Base-by-base conservation (phyloP, 2,888 invertebrate species). In the Himalopsyche kuldschensis region DNA sequence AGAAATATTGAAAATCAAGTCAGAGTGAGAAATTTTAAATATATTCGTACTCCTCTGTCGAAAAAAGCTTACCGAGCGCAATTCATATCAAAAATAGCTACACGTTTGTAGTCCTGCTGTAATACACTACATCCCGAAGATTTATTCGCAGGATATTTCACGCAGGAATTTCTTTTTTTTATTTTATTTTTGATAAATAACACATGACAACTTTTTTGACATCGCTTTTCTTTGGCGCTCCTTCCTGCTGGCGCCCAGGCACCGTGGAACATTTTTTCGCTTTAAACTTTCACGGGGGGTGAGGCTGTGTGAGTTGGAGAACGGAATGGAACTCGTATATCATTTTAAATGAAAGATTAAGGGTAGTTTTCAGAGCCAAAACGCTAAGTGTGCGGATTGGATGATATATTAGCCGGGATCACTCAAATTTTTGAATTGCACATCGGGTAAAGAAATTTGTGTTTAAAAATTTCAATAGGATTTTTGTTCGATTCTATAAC, bases 311-410 rank as follows among this genome's bases (percentile, higher is more conserved):
- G 55, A 69, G 80, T 32, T 46, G 48, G 81, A 41, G 83, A 79
- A 81, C 76, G 85, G 79, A 85, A 85, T 85, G 84, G 85, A 81
- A 81, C 80, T 77, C 85, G 80, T 85, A 85, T 85, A 85, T 85
- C 85, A 85, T 84, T 85, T 85, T 85, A 85, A 85, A 85, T 85
- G 85, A 85, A 85, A 85, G 84, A 85, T 85, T 85, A 85, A 84
- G 85, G 85, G 85, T 84, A 81, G 84, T 84, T 84, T 82, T 69
- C 63, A 47, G 81, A 27, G 35, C 80, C 85, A 82, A 85, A 84
- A 85, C 80, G 85, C 84, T 84, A 85, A 85, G 83, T 85, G 85
- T 82, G 55, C 55, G 55, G 55, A 55, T 55, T 4, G 6, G 55
- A 55, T 55, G 55, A 55, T 55, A 20, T 55, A 55, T 55, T 55